Evolutionary conservation across 2,113 vertebrate genomes (phyloP).

Genomic region (Chloroceryle aenea): DNA sequence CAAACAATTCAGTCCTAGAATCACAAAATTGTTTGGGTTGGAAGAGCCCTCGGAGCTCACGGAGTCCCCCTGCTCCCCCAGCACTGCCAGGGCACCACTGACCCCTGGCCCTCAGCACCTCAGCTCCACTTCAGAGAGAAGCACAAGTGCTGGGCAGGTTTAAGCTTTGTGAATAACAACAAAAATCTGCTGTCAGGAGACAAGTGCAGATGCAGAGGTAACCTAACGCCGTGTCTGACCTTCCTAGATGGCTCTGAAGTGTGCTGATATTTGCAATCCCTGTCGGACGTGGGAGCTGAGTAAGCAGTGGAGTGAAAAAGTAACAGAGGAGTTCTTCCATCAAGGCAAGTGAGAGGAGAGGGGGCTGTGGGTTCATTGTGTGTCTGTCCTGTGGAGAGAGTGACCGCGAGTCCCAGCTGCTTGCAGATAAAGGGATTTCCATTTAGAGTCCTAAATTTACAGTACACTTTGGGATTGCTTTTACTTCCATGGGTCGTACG

Average conservation of each 20-base stretch:
- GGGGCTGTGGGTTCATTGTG: neutral
- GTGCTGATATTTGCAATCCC: constrained; percentile 98
- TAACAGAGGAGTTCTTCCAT: constrained; percentile 97
- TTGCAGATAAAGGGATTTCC: neutral
- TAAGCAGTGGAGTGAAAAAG: constrained; percentile 98
- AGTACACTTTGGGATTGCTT: neutral
- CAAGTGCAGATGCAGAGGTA: neutral
- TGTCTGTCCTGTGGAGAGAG: neutral
- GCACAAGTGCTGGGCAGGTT: neutral
- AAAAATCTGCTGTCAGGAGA: neutral
- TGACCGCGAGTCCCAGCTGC: neutral
- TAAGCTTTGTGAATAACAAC: neutral
- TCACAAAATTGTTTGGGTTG: neutral
- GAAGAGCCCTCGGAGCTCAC: neutral
- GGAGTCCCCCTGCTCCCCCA: neutral
- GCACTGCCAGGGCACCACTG: no score
- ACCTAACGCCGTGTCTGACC: neutral
- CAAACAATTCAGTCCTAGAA: neutral
- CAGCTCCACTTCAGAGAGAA: neutral
- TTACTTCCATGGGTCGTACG: neutral
- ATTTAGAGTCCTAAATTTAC: neutral
- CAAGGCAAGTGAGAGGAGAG: constrained; percentile 82
- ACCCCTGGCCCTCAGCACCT: neutral
- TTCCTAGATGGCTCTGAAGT: constrained; percentile 97
- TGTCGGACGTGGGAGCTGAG: constrained; percentile 99